Evolutionary conservation across 2,113 vertebrate genomes (phyloP).

Genomic region (Muntiacus reevesi): DNA sequence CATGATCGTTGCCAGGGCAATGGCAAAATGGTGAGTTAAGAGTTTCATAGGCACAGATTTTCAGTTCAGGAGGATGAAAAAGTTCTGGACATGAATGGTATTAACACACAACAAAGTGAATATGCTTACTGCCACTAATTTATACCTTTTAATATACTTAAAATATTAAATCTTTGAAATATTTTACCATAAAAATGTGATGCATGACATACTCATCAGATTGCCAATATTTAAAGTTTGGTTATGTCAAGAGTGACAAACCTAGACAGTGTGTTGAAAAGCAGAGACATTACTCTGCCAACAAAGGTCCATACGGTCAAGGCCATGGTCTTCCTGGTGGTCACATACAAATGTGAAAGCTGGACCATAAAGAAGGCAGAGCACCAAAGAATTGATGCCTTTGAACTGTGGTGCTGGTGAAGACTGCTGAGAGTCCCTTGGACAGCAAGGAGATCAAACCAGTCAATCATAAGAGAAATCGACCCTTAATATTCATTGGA

Average conservation of each 20-base stretch:
- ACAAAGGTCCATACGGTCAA: neutral
- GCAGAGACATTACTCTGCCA: neutral
- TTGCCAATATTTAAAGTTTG: neutral
- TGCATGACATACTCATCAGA: neutral
- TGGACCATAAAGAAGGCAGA: neutral
- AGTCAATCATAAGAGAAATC: neutral
- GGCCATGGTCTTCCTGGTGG: neutral
- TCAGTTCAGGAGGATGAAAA: neutral
- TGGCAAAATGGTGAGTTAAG: neutral
- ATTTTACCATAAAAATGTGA: neutral
- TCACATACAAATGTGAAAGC: rapidly evolving
- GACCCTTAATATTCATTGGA: neutral
- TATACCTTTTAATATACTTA: neutral
- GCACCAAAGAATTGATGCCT: neutral
- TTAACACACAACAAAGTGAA: neutral
- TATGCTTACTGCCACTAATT: neutral
- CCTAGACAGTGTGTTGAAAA: neutral
- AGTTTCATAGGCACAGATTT: neutral
- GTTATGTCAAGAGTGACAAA: neutral
- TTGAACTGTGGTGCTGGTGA: neutral
- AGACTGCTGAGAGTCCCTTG: neutral
- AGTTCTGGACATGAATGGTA: neutral
- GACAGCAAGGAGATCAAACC: neutral
- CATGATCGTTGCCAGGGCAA: neutral
- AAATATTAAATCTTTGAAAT: neutral